These are phyloP conservation scores for Ochropleura leucogaster DNA, from an alignment of 2,888 invertebrate species.

Conservation along the genomic window DNA sequence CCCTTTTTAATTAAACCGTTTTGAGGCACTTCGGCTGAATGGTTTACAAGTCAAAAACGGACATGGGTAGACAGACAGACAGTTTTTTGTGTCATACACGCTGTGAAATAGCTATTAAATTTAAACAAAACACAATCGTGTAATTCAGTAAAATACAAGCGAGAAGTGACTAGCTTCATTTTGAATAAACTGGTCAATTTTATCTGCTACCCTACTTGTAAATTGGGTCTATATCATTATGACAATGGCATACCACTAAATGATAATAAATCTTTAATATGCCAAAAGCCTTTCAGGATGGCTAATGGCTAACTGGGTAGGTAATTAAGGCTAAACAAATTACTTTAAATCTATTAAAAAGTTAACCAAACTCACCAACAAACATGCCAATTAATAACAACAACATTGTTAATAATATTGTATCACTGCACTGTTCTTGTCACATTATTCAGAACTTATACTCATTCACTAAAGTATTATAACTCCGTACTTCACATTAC, in stretches of 20 bases:
- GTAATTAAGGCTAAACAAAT: neutral
- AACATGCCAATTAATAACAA: conserved; percentile 75
- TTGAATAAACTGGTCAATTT: neutral
- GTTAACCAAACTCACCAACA: conserved; percentile 73
- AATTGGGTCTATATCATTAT: neutral
- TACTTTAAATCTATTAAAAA: conserved; percentile 24
- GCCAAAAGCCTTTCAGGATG: accelerated
- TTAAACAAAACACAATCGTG: neutral
- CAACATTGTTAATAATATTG: conserved; percentile 72
- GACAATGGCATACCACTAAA: neutral
- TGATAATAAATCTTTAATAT: neutral
- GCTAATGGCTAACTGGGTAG: neutral
- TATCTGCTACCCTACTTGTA: no score
- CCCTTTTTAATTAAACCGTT: no score
- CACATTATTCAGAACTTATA: conserved; percentile 61
- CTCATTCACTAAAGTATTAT: conserved; percentile 48
- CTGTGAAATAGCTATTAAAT: neutral
- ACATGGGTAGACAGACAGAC: no score
- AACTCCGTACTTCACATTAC: conserved; percentile 52
- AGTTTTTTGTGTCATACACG: neutral
- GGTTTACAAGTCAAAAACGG: no score
- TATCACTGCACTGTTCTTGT: conserved; percentile 60
- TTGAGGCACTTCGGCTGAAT: no score
- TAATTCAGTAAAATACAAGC: no score
- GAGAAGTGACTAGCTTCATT: neutral